Conservation (phyloP, 2,797 vertebrate genomes). For the Peromyscus nudipes region DNA sequence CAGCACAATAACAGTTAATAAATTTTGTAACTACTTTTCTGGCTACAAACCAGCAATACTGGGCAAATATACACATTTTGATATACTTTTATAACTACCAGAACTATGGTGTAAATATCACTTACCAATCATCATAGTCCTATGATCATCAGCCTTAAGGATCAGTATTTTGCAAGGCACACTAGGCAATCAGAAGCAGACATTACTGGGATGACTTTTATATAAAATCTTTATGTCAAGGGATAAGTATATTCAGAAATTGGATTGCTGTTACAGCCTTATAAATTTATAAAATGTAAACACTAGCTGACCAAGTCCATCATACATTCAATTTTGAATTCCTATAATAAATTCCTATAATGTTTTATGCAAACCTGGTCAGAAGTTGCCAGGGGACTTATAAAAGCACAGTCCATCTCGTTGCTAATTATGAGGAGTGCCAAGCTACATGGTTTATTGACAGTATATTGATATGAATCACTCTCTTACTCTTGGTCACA, state of each 20-base stretch:
- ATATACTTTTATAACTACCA: slow-evolving; percentile 43
- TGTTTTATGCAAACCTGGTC: not conserved
- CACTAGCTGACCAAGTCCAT: not conserved
- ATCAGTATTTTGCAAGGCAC: slow-evolving; percentile 59
- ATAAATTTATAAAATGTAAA: slow-evolving; percentile 67
- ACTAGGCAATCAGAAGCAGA: slow-evolving; percentile 30
- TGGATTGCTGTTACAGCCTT: not conserved
- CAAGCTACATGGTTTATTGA: not conserved
- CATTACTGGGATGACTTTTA: not conserved
- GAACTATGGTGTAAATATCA: slow-evolving; percentile 26
- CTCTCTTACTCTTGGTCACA: not conserved
- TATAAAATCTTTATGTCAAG: not conserved
- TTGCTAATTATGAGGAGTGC: not conserved
- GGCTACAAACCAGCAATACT: not conserved
- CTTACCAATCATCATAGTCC: slow-evolving; percentile 27
- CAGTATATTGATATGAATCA: not conserved
- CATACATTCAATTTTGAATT: not conserved
- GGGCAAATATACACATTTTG: slow-evolving; percentile 48
- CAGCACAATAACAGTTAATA: slow-evolving; percentile 58
- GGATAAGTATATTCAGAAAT: slow-evolving; percentile 50
- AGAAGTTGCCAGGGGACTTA: not conserved
- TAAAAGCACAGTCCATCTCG: not conserved
- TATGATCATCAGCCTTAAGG: slow-evolving; percentile 12
- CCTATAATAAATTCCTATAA: not conserved
- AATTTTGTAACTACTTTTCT: slow-evolving; percentile 43